Conservation (phyloP, 2,797 vertebrate genomes). For the Gouania willdenowi region DNA sequence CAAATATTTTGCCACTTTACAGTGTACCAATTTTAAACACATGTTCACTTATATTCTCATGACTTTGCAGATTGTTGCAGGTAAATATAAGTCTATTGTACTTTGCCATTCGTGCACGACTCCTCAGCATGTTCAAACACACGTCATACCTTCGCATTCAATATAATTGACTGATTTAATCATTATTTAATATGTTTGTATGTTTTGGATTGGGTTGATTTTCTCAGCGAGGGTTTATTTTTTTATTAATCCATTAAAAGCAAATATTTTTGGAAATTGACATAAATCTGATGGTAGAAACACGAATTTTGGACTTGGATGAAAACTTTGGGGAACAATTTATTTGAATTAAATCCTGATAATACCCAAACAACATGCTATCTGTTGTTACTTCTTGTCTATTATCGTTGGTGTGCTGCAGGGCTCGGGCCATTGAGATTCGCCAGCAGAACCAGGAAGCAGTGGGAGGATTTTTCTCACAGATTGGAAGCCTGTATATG, state of each 20-base stretch:
- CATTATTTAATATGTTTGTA: slow-evolving; percentile 1
- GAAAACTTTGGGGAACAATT: slow-evolving; percentile 9
- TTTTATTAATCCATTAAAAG: slow-evolving; percentile 2
- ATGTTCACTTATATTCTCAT: slow-evolving; percentile 38
- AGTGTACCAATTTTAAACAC: slow-evolving; percentile 1
- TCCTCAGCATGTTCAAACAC: slow-evolving; percentile 16
- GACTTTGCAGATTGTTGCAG: slow-evolving; percentile 66
- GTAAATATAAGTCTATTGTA: slow-evolving; percentile 53
- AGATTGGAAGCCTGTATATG: slow-evolving; percentile 91
- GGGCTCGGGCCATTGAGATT: slow-evolving; percentile 92
- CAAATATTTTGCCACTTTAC: background rate
- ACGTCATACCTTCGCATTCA: slow-evolving; percentile 6
- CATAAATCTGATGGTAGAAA: background rate
- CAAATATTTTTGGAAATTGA: background rate
- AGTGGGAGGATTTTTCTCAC: slow-evolving; percentile 93
- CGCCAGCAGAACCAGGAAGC: slow-evolving; percentile 88
- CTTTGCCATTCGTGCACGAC: slow-evolving; percentile 33
- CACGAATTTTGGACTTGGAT: slow-evolving; percentile 1
- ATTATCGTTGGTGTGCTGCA: slow-evolving; percentile 40
- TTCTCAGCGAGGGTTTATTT: slow-evolving; percentile 8
- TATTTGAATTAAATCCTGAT: background rate
- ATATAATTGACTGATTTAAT: slow-evolving; percentile 4
- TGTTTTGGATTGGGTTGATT: slow-evolving; percentile 6
- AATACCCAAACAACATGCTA: no score
- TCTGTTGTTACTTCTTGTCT: background rate